Conservation (phyloP, 2,113 vertebrate genomes). For the Anser cygnoides region DNA sequence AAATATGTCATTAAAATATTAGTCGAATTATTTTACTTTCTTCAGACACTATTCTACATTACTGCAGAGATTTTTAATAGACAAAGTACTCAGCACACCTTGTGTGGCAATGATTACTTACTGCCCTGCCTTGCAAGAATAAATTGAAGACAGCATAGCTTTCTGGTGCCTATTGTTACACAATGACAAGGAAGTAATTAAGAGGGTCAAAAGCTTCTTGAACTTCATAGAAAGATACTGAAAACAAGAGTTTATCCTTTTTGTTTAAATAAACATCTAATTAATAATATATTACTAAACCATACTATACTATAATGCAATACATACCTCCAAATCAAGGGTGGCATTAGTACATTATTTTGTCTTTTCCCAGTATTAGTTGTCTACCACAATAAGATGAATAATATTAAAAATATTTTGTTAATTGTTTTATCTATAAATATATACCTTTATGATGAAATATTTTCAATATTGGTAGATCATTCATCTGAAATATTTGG, state of each 20-base stretch:
- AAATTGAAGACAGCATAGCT: background rate
- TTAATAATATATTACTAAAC: background rate
- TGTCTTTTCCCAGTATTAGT: background rate
- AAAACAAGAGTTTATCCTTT: background rate
- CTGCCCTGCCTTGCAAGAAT: background rate
- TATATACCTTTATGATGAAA: background rate
- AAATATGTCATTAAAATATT: background rate
- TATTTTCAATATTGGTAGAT: background rate
- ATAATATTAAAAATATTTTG: background rate
- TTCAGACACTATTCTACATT: background rate
- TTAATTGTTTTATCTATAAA: background rate
- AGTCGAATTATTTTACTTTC: background rate
- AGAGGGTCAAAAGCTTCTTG: background rate
- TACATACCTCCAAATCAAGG: background rate
- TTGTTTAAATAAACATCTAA: background rate
- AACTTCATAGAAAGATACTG: background rate
- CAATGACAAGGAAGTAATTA: background rate
- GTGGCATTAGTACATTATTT: background rate
- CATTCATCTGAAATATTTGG: background rate
- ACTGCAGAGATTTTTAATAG: background rate
- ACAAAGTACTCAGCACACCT: background rate
- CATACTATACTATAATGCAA: background rate
- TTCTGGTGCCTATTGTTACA: background rate
- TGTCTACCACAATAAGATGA: background rate
- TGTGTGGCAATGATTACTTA: background rate